These are phyloP conservation scores for Chaetodon auriga DNA, from an alignment of 2,113 vertebrate species.

Conservation along the genomic window DNA sequence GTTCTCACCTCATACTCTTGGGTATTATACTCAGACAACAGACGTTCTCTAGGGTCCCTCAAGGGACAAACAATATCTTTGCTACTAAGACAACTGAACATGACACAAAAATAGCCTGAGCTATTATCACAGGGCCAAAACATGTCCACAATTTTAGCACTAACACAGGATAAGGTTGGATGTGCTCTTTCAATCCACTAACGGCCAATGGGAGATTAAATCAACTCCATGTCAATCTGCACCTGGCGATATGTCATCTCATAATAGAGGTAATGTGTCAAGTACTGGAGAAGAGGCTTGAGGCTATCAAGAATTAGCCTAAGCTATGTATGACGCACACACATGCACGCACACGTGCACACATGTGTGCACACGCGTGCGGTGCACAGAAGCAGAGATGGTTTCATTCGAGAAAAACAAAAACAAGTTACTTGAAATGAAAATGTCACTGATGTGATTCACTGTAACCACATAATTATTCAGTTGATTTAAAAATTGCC, in stretches of 20 bases:
- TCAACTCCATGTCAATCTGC: constrained; percentile 72
- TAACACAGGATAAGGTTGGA: constrained; percentile 52
- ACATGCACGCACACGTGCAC: not conserved
- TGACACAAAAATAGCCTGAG: constrained; percentile 65
- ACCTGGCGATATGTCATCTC: constrained; percentile 66
- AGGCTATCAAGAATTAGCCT: constrained; percentile 54
- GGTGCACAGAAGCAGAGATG: constrained; percentile 4
- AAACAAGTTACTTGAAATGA: constrained; percentile 62
- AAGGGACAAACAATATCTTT: constrained; percentile 69
- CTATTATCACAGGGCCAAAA: constrained; percentile 59
- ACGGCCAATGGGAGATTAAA: constrained; percentile 64
- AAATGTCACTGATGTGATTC: constrained; percentile 75
- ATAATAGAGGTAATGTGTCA: constrained; percentile 65
- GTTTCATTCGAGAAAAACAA: constrained; percentile 42
- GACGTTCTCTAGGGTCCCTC: constrained; percentile 43
- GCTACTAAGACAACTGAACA: constrained; percentile 74
- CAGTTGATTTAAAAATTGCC: constrained; percentile 77
- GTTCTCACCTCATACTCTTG: constrained; percentile 46
- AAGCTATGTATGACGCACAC: constrained; percentile 29
- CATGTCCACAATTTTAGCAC: constrained; percentile 54
- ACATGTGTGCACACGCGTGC: not conserved
- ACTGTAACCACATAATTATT: constrained; percentile 71
- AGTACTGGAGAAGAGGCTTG: constrained; percentile 40
- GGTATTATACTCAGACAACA: constrained; percentile 65
- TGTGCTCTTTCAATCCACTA: constrained; percentile 62